These are phyloP conservation scores for Limnephilus lunatus DNA, from an alignment of 2,888 invertebrate species.

Conservation along the genomic window DNA sequence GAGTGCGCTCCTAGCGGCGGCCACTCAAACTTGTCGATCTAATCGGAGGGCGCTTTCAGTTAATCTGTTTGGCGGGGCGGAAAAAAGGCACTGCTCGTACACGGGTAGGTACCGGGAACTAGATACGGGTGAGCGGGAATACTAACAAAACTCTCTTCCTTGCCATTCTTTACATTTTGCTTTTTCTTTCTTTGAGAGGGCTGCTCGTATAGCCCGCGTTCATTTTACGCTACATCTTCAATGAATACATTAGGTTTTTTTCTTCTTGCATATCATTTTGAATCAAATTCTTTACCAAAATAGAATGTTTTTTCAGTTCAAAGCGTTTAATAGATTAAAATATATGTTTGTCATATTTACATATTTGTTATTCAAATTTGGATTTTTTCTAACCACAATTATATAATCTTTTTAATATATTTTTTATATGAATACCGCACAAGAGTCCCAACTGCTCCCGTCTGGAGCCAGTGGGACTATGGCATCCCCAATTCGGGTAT, in stretches of 20 bases:
- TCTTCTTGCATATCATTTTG: too few relatives aligned
- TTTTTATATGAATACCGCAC: too few relatives aligned
- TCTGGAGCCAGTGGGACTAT: too few relatives aligned
- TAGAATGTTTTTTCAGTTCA: background rate
- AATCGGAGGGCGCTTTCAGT: conserved; percentile 55
- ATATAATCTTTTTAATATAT: too few relatives aligned
- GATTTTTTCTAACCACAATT: too few relatives aligned
- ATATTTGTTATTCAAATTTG: too few relatives aligned
- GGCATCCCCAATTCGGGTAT: too few relatives aligned
- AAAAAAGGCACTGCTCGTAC: conserved; percentile 54
- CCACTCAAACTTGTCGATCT: conserved; percentile 50
- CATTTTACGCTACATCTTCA: background rate
- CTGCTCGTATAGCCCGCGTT: background rate
- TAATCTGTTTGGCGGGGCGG: conserved; percentile 62
- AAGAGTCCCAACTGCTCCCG: too few relatives aligned
- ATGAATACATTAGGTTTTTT: too few relatives aligned
- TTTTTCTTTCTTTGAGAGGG: conserved; percentile 38
- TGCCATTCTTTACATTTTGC: conserved; percentile 6
- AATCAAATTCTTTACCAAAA: too few relatives aligned
- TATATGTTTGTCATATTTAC: too few relatives aligned
- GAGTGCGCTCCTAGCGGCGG: conserved; percentile 51
- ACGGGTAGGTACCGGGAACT: background rate
- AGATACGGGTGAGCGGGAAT: conserved; percentile 2
- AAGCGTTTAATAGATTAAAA: background rate
- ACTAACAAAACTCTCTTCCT: conserved; percentile 42